These are phyloP conservation scores for Bombus difficillimus DNA, from an alignment of 1,140 invertebrate genomes.

Conservation along the genomic window DNA sequence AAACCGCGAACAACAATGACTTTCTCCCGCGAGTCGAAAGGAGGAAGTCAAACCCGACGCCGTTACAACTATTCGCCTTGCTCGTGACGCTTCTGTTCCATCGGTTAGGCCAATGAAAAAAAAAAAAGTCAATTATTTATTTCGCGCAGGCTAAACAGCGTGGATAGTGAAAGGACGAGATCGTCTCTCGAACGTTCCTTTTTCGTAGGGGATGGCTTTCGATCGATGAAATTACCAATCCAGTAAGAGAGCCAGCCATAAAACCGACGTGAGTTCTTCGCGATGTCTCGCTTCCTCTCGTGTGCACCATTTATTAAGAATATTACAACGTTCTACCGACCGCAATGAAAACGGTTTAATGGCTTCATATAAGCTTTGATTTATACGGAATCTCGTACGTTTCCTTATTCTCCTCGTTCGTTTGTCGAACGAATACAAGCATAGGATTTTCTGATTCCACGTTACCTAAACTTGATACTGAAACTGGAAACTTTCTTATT, in stretches of 20 bases:
- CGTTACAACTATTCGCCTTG: slow-evolving; percentile 57
- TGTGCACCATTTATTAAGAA: background rate
- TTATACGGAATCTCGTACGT: background rate
- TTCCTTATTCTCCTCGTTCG: background rate
- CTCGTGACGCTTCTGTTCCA: slow-evolving; percentile 56
- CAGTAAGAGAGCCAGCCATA: background rate
- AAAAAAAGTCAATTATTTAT: slow-evolving; percentile 68
- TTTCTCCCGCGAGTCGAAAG: slow-evolving; percentile 68
- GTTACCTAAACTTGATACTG: too few relatives aligned
- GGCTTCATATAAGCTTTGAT: background rate
- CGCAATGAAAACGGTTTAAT: too few relatives aligned
- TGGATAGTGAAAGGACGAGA: slow-evolving; percentile 55
- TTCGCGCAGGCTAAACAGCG: slow-evolving; percentile 49
- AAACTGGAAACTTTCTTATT: background rate
- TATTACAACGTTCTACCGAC: background rate
- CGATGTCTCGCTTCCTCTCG: background rate
- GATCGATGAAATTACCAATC: slow-evolving; percentile 35
- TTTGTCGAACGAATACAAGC: background rate
- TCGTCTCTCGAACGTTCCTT: background rate
- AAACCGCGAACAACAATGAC: slow-evolving; percentile 70
- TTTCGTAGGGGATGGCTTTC: slow-evolving; percentile 16
- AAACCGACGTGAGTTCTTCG: background rate
- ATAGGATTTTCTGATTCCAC: too few relatives aligned
- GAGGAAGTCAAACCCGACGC: slow-evolving; percentile 60
- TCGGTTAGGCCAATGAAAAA: background rate